A percentile compares a stretch with the other conserved stretches of the same genome.
Conservation (phyloP, 2,888 invertebrate genomes). For the Mythimna pallens region DNA sequence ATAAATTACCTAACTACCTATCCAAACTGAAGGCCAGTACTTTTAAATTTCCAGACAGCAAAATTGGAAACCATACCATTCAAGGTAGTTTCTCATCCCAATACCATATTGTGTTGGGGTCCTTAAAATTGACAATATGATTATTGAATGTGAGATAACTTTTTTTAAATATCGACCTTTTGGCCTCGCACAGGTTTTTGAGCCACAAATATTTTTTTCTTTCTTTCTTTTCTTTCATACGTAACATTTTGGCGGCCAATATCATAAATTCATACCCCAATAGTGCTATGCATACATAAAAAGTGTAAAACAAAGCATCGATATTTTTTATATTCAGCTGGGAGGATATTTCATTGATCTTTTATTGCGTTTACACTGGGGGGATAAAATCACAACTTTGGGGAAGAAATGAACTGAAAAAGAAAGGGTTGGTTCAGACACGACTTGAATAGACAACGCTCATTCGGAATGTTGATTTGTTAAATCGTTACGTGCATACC, state of each 20-base stretch:
- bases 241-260: neutral
- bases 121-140: too few relatives aligned
- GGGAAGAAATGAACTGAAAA: conserved; percentile 84
- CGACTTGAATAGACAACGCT: conserved; percentile 79
- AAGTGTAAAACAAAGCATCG: conserved; percentile 52
- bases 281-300: conserved; percentile 14
- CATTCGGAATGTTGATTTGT: conserved; percentile 83
- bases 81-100: too few relatives aligned
- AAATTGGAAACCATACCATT: too few relatives aligned
- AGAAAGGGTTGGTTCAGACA: conserved; percentile 83
- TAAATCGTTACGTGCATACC: conserved; percentile 80
- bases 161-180: too few relatives aligned
- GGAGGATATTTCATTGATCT: conserved; percentile 75
- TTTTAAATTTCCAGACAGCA: neutral
- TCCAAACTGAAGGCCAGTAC: neutral
- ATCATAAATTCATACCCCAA: conserved; percentile 25
- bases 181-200: too few relatives aligned
- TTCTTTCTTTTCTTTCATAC: neutral
- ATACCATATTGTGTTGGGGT: too few relatives aligned
- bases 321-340: conserved; percentile 59
- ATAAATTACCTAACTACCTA: neutral
- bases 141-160: too few relatives aligned
- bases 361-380: conserved; percentile 79
- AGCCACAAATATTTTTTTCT: too few relatives aligned
- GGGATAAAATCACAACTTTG: conserved; percentile 84